Evolutionary conservation across 2,797 vertebrate species (phyloP), one percentile per base, ranked within the genome.

Genomic region (Parauchenoglanis punctatus): DNA sequence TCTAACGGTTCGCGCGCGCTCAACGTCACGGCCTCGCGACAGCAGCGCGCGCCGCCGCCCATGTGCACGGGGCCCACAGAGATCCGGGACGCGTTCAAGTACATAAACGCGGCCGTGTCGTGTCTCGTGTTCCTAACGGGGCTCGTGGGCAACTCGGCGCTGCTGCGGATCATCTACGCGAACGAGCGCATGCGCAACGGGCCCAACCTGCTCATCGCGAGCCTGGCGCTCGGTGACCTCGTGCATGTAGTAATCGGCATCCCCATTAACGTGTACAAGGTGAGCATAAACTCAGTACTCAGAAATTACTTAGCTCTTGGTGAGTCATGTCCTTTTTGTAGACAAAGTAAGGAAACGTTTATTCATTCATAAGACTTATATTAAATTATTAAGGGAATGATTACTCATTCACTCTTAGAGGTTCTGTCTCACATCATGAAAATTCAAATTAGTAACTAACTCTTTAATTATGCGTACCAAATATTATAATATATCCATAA

Each of bases 121-220:
- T 98, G 97, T 90, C 92, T 98, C 11, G 98, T 99, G 89, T 99
- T 99, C 81, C 96, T 98, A 20, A 93, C 98, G 59, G 99, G 99
- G 31, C 97, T 99, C 89, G 97, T 99, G 65, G 99, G 99, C 12
- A 99, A 99, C 91, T 96, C 97, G 88, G 98, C 98, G 0, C 95
- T 99, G 70, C 93, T 99, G 89, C 94, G 97, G 23, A 99, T 99
- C 94, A 99, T 99, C 94, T 99, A 98, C 91, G 98, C 98, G 93
- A 98, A 99, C 90, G 99, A 99, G 93, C 97, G 97, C 93, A 99
- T 99, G 99, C 93, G 97, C 52, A 99, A 98, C 0, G 98, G 98
- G 31, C 98, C 98, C 6, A 99, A 99, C 92, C 97, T 99, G 89
- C 94, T 99, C 31, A 99, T 99, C 25, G 98, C 96, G 84, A 99